These are phyloP conservation scores for Thalassaphorura encarpata DNA, from an alignment of 1,140 invertebrate species.

Conservation along the genomic window DNA sequence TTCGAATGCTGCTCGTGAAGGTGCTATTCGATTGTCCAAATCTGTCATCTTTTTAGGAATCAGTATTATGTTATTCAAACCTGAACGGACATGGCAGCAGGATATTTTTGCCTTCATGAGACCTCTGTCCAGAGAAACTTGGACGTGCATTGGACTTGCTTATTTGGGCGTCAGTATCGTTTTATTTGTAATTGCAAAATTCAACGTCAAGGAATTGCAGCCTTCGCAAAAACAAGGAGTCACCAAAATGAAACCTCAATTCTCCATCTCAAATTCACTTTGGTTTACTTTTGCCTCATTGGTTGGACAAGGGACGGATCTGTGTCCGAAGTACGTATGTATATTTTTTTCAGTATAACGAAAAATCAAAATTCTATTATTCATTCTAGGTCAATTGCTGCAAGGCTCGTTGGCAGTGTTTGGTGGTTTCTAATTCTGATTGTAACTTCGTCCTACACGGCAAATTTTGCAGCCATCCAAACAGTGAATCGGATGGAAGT, in stretches of 20 bases:
- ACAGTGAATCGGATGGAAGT: constrained; percentile 50
- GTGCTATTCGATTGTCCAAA: constrained; percentile 53
- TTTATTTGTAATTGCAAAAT: constrained; percentile 50
- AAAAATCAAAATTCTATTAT: too few species aligned
- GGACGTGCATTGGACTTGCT: constrained; percentile 53
- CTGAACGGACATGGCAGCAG: constrained; percentile 47
- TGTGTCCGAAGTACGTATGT: constrained; percentile 47
- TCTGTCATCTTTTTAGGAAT: constrained; percentile 72
- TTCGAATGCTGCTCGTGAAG: constrained; percentile 51
- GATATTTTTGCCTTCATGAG: constrained; percentile 57
- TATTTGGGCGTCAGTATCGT: constrained; percentile 53
- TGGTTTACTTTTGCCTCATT: constrained; percentile 57
- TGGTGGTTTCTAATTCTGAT: constrained; percentile 67
- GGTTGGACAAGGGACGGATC: constrained; percentile 56
- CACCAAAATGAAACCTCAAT: constrained; percentile 73
- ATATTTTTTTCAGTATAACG: constrained; percentile 2
- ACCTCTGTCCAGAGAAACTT: constrained; percentile 50
- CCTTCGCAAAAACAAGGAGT: constrained; percentile 17
- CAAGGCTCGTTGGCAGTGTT: constrained; percentile 51
- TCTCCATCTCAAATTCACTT: constrained; percentile 53
- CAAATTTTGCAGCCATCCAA: constrained; percentile 47
- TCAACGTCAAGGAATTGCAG: constrained; percentile 48
- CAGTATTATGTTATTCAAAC: constrained; percentile 54
- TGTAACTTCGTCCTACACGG: constrained; percentile 58
- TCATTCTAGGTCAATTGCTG: constrained; percentile 47